These are phyloP conservation scores for Empidonax traillii DNA, from an alignment of 2,113 vertebrate genomes.

Conservation along the genomic window DNA sequence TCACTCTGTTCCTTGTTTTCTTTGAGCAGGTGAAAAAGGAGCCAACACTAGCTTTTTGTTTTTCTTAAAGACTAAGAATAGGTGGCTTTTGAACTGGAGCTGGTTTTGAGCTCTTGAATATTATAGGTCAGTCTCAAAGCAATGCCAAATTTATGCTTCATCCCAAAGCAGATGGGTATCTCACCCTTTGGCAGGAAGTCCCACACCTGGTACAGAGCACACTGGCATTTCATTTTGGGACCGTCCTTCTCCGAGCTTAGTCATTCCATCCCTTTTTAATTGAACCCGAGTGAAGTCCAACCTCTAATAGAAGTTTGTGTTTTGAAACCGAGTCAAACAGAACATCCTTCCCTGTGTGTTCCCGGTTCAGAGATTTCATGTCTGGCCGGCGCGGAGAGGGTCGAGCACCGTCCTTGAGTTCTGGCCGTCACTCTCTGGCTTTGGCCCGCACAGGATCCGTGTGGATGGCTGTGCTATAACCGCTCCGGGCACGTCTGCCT, in stretches of 20 bases:
- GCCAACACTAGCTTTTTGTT: background rate
- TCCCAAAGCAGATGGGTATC: background rate
- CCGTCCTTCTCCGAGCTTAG: accelerated
- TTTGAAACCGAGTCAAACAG: background rate
- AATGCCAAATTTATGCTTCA: background rate
- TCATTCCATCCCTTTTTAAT: background rate
- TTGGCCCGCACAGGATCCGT: background rate
- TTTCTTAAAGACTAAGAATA: background rate
- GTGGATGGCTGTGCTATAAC: background rate
- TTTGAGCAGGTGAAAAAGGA: background rate
- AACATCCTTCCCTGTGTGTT: background rate
- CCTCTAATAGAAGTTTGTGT: background rate
- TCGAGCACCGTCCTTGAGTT: accelerated
- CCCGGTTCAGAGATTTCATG: accelerated
- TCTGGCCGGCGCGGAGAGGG: background rate
- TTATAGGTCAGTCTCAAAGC: background rate
- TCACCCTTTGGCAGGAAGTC: background rate
- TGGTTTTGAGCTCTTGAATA: background rate
- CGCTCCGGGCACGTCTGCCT: accelerated
- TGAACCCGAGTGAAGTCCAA: background rate
- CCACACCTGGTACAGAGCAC: accelerated
- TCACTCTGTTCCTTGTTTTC: background rate
- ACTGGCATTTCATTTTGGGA: background rate
- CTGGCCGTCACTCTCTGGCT: accelerated
- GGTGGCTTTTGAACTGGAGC: background rate